Evolutionary conservation across 2,888 invertebrate species (phyloP).

Genomic region (Epsilonema sp.): DNA sequence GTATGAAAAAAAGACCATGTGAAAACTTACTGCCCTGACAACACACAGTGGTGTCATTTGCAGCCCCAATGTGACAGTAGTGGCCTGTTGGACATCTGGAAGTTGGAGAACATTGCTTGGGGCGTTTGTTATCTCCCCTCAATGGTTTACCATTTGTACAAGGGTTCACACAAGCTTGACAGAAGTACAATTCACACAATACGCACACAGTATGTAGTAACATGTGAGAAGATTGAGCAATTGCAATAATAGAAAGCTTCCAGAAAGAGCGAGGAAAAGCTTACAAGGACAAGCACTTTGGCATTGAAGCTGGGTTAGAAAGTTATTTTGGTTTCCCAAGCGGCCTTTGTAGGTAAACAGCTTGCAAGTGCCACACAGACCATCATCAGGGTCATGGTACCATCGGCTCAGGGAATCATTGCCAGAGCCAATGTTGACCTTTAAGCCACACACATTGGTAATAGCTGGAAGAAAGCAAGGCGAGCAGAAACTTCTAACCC

Average conservation of each 20-base stretch:
- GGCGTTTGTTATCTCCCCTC: constrained; percentile 12
- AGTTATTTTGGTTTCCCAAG: background rate
- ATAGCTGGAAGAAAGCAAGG: background rate
- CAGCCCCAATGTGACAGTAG: constrained; percentile 25
- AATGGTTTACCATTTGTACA: background rate
- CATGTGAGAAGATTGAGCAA: too few species aligned
- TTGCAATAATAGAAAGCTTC: too few species aligned
- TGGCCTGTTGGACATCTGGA: constrained; percentile 21
- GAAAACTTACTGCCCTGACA: constrained; percentile 21
- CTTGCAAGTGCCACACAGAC: background rate
- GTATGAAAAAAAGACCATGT: background rate
- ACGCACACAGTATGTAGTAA: background rate
- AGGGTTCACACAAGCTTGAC: background rate
- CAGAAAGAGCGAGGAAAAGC: too few species aligned
- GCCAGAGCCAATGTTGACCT: background rate
- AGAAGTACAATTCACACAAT: background rate
- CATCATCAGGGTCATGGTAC: background rate
- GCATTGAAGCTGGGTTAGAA: background rate
- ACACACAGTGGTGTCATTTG: constrained; percentile 23
- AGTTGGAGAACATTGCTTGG: constrained; percentile 15
- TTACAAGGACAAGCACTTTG: background rate
- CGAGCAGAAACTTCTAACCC: background rate
- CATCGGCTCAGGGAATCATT: background rate
- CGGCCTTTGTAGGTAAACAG: background rate
- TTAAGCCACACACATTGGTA: background rate